Evolutionary conservation across 2,113 vertebrate species (phyloP).

Genomic region (Sceloporus undulatus): DNA sequence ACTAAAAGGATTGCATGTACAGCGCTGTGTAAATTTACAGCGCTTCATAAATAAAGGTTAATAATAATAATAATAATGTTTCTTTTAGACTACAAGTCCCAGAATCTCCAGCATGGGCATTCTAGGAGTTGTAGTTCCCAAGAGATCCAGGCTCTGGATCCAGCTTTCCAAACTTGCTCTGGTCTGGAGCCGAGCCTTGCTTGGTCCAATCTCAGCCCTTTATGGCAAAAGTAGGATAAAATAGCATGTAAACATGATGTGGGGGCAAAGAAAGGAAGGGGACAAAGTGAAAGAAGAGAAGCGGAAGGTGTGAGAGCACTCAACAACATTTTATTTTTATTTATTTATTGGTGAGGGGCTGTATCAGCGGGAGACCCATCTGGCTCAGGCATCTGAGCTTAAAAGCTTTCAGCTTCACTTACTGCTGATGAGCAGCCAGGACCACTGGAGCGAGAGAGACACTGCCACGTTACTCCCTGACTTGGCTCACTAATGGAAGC

Average conservation of each 20-base stretch:
- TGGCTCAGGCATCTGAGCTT: background rate
- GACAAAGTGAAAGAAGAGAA: background rate
- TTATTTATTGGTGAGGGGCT: background rate
- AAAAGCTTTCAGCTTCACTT: slow-evolving; percentile 32
- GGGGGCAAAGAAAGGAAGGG: background rate
- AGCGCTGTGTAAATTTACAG: no score
- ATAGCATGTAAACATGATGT: background rate
- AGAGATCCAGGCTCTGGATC: no score
- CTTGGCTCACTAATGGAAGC: background rate
- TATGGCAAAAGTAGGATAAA: background rate
- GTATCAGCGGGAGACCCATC: slow-evolving; percentile 2
- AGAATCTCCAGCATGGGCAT: no score
- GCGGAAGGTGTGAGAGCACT: background rate
- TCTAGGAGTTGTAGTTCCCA: no score
- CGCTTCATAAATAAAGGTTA: no score
- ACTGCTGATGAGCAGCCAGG: slow-evolving; percentile 3
- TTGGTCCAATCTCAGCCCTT: background rate
- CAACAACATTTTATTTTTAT: background rate
- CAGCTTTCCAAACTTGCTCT: background rate
- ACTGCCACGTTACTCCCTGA: background rate
- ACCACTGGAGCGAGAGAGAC: background rate
- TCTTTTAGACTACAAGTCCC: no score
- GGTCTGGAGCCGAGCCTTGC: background rate
- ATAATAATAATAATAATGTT: no score
- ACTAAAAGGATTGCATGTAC: no score